Base-by-base conservation (phyloP, 2,888 invertebrate species). In the Drosophila neotestacea region DNA sequence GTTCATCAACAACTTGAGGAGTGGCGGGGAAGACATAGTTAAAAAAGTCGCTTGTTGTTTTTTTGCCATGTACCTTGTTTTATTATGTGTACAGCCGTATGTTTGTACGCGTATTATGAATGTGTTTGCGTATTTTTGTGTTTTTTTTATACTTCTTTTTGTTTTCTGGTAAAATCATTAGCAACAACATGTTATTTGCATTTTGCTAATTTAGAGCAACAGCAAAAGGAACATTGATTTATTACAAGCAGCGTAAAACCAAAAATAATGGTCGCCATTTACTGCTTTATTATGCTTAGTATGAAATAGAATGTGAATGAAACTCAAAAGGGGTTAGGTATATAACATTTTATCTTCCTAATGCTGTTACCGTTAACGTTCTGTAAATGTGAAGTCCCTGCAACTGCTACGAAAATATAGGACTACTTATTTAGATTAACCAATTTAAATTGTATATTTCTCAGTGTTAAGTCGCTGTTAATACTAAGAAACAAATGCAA, bases 131-230 rank as follows among this genome's bases (percentile, higher is more conserved):
- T 55, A 54, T 64, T 55, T 60, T 34, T 44, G 44, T 52, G 10
- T 62, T 56, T 34, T 11, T 48, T 48, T 48, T 28, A 34, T 50
- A 34, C 39, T 22, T 32, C 5, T 54, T 58, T 50, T 55, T 59
- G 65, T 52, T 60, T 30, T 64, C 36, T 32, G 44, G 67, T 60
- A 51, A 68, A 80, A 83, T 83, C 74, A 85, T 88, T 86, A 84
- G 75, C 70, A 73, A 73, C 70, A 84, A 84, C 88, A 81, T 86
- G 73, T 72, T 84, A 77, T 86, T 88, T 83, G 73, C 75, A 75
- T 77, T 73, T 65, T 54, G 63, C 71, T 85, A 84, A 85, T 84
- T 81, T 75, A 64, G 60, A 76, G 54, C 74, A 76, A 66, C 63
- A 44, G 58, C 61, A 46, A 38, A 56, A 46, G 42, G 41, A 72